Evolutionary conservation across 2,888 invertebrate genomes (phyloP), one percentile per base, ranked within the genome.

Genomic region (Erebia epiphron): DNA sequence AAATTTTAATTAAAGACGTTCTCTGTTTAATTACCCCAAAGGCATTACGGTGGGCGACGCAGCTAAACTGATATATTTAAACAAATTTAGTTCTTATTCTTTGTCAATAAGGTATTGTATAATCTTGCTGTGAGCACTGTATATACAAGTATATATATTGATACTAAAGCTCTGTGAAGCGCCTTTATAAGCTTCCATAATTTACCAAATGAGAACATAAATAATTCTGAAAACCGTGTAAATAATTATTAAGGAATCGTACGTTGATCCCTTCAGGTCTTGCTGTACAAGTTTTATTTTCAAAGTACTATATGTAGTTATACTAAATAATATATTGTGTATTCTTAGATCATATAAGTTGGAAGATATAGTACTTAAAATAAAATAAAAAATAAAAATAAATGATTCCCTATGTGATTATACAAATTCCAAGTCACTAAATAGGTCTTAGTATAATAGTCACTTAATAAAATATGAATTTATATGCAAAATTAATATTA

Each of bases 1-100:
- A 76, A 76, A 75, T 77, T 77, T 76, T 76, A 76, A 76, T 76
- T 76, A 75, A 77, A 75, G 73, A 76, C 76, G 73, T 76, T 76
- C 75, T 68, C 68, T 68, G 75, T 72, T 74, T 77, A 77, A 79
- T 77, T 79, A 75, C 69, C 54, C 64, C 58, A 63, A 70, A 74
- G 75, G 78, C 72, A 73, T 73, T 75, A 69, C 70, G 58, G 67
- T 67, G 41, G 65, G 60, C 69, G 41, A 64, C 63, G 26, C 64
- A 58, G 49, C 21, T 14, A 54, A 13, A 13, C 21, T 13, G 49
- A 52, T n/a, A 46, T 2, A 18, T 18, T 54, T 43, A 26, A 18
- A 67, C 41, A 66, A 68, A 18, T 63, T 21, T 62, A 52, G 41
- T 11, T 62, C 68, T 68, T 74, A 73, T 69, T 63, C 1, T 41